Conservation (phyloP, 2,113 vertebrate species). For the Mola mola region DNA sequence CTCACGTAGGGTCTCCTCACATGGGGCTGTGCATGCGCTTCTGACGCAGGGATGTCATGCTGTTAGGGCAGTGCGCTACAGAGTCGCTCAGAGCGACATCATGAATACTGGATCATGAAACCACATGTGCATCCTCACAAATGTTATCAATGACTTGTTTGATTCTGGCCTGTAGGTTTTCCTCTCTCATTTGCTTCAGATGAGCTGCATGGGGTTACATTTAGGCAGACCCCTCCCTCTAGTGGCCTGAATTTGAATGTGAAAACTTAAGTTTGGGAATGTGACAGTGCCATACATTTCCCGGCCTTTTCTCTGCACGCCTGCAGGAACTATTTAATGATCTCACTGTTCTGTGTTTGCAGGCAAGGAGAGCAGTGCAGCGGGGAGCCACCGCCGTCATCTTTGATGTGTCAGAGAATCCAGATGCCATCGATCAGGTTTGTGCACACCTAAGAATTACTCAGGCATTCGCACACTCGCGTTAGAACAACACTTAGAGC, state of each 20-base stretch:
- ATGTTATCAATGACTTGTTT: conserved; percentile 39
- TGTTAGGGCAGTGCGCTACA: not conserved
- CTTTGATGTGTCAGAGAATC: conserved; percentile 99
- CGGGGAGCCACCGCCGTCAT: conserved; percentile 97
- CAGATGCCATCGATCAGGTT: conserved; percentile 98
- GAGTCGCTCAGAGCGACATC: conserved; percentile 26
- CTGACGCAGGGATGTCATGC: not conserved
- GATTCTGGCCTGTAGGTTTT: conserved; percentile 1
- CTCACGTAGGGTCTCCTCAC: not conserved
- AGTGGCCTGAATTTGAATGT: conserved; percentile 55
- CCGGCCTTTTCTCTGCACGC: not conserved
- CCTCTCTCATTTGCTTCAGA: conserved; percentile 1
- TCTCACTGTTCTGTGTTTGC: conserved; percentile 43
- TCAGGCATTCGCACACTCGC: conserved; percentile 4
- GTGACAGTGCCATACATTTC: too few relatives aligned
- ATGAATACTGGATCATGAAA: conserved; percentile 4
- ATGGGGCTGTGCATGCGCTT: conserved; percentile 19
- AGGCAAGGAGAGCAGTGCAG: conserved; percentile 97
- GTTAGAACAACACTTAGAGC: conserved; percentile 2
- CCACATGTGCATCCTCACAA: conserved; percentile 32
- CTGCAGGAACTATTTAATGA: not conserved
- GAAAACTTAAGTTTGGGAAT: not conserved
- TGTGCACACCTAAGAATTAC: conserved; percentile 36
- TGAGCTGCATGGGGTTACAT: conserved; percentile 5
- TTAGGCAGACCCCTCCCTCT: conserved; percentile 68